Conservation (phyloP, 2,888 invertebrate species). For the Leptothorax acervorum region DNA sequence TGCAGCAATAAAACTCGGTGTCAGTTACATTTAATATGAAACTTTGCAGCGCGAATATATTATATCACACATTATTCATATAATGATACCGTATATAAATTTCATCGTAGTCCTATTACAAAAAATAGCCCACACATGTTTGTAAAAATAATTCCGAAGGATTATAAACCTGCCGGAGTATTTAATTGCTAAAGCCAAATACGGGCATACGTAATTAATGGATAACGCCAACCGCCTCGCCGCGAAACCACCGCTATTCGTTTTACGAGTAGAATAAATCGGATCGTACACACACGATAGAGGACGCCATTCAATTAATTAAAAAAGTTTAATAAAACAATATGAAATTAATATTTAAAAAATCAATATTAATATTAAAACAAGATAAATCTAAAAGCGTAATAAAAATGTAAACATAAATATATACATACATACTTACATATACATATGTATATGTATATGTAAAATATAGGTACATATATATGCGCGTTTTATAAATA, state of each 20-base stretch:
- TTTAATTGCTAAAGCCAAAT: constrained; percentile 41
- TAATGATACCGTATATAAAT: not conserved
- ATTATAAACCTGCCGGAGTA: constrained; percentile 30
- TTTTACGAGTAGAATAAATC: constrained; percentile 37
- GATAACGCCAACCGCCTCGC: constrained; percentile 19
- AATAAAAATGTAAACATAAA: constrained; percentile 12
- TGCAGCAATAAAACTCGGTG: not conserved
- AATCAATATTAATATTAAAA: constrained; percentile 1
- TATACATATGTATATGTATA: no score
- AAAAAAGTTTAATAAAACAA: constrained; percentile 9
- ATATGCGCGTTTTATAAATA: not conserved
- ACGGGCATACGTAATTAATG: constrained; percentile 44
- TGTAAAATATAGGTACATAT: no score
- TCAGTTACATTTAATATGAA: not conserved
- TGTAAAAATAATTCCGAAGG: constrained; percentile 21
- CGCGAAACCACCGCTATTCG: constrained; percentile 28
- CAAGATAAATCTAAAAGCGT: not conserved
- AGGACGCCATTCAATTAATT: constrained; percentile 12
- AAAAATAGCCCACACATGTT: not conserved
- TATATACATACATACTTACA: not conserved
- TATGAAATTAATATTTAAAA: not conserved
- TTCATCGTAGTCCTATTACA: not conserved
- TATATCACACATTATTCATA: not conserved
- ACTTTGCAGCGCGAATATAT: not conserved
- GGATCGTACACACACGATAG: not conserved